Evolutionary conservation across 2,113 vertebrate species (phyloP), one percentile per base, ranked within the genome.

Genomic region (Scophthalmus maximus): DNA sequence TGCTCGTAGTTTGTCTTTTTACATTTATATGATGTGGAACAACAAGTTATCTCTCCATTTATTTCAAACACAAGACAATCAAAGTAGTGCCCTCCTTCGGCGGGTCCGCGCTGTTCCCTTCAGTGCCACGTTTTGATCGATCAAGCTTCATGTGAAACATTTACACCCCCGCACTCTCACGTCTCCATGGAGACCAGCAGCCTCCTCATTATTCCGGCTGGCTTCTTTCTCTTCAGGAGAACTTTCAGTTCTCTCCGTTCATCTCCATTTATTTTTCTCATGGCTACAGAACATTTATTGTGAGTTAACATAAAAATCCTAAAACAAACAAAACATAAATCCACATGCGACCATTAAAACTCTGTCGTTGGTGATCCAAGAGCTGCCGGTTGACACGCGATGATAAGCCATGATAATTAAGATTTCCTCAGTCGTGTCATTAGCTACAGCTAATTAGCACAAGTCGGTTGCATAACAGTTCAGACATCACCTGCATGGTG

Each of bases 141-240:
- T 76, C 50, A 22, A 22, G 65, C 40, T 50, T 71, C n/a, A 66
- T 55, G 57, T 53, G n/a, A 79, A 79, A 79, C 32, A 22, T 14
- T n/a, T n/a, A 59, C 75, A 29, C 79, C 29, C 75, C 47, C 63
- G 8, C 47, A 30, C 46, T 59, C 56, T 71, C 47, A 42, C 32
- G 85, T 89, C 38, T 79, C 83, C 83, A 81, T 83, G 74, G 82
- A 62, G 68, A 85, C 78, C 18, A 68, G 64, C 62, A 67, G 63
- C 30, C 46, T 75, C 56, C 77, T 86, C 46, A 50, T 72, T 66
- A 76, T 29, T 53, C n/a, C 2, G 51, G 20, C 62, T 53, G 29
- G 68, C 38, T 80, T 50, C 58, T 74, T 58, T 26, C 5, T n/a
- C n/a, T n/a, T n/a, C n/a, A 67, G 56, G 64, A 80, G 44, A 81